phyloP scores from a whole-genome alignment of 2,888 invertebrate genomes.

The Scotopteryx bipunctaria region DNA sequence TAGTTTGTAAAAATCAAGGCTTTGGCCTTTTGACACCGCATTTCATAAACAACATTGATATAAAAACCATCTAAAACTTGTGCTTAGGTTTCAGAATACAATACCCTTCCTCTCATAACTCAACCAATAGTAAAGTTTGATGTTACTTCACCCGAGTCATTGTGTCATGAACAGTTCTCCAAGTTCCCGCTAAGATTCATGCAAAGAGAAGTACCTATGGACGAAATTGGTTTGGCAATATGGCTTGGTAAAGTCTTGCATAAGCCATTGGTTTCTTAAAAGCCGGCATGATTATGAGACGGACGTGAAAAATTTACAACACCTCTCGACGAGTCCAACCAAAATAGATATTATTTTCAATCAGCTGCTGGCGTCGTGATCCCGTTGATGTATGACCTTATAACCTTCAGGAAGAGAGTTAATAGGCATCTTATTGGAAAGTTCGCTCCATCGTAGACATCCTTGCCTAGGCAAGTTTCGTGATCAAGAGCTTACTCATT shows the following conservation, averaged over 20 bases:
- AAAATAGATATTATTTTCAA: too few relatives aligned
- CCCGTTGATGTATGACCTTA: too few relatives aligned
- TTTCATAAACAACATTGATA: too few relatives aligned
- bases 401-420: too few relatives aligned
- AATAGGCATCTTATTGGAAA: too few relatives aligned
- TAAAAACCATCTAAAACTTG: not conserved
- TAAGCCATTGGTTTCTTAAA: not conserved
- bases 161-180: not conserved
- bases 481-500: too few relatives aligned
- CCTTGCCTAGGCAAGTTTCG: too few relatives aligned
- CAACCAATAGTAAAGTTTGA: slow-evolving; percentile 3
- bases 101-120: not conserved
- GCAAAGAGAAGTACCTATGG: not conserved
- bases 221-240: slow-evolving; percentile 3
- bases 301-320: not conserved
- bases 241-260: not conserved
- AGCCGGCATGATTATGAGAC: not conserved
- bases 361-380: too few relatives aligned
- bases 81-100: not conserved
- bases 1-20: too few relatives aligned
- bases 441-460: too few relatives aligned
- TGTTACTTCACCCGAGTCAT: not conserved
- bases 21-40: too few relatives aligned
- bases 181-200: slow-evolving; percentile 4
- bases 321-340: too few relatives aligned